Evolutionary conservation across 2,888 invertebrate genomes (phyloP), one percentile per base, ranked within the genome.

Genomic region (Drosophila dives): DNA sequence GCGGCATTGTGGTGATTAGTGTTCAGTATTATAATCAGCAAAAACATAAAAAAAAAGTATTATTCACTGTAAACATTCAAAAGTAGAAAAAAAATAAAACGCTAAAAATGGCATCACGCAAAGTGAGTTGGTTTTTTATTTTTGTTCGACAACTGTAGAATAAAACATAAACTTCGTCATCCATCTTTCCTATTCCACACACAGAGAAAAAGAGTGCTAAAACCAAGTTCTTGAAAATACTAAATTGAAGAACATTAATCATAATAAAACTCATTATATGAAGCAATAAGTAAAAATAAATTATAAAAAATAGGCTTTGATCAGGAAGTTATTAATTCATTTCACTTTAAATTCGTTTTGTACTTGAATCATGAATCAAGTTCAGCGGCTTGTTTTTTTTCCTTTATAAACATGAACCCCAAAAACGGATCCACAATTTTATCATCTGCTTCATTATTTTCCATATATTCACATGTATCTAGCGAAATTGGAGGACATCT

Each of bases 61-160:
- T 75, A 64, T 50, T 45, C 54, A 72, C 55, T 64, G 40, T 34
- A 59, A 71, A 61, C 73, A 73, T 66, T 66, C 68, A 56, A 54
- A 58, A 61, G 17, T 45, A 10, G 42, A 55, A 53, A 64, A 23
- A n/a, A 26, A 64, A 23, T 17, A 26, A 40, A 5, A 15, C 23
- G 72, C 53, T 58, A 64, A 82, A 81, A 75, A 91, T 91, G 91
- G 89, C 91, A 72, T 75, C 91, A 75, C 77, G 81, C 77, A 91
- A 90, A 83, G 91, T 91, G 79, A 91, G 91, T 91, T 82, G 56
- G 32, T 62, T 26, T 33, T 10, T 15, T 20, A 12, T 29, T 26
- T 45, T 45, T 20, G 20, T 45, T 20, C 6, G 3, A 15, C 45
- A 23, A 8, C 45, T 15, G 20, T 15, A 1, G 45, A 45, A 15